A percentile compares a stretch with the other conserved stretches of the same genome.
phyloP scores from a whole-genome alignment of 2,888 invertebrate genomes.

The Polyommatus icarus region DNA sequence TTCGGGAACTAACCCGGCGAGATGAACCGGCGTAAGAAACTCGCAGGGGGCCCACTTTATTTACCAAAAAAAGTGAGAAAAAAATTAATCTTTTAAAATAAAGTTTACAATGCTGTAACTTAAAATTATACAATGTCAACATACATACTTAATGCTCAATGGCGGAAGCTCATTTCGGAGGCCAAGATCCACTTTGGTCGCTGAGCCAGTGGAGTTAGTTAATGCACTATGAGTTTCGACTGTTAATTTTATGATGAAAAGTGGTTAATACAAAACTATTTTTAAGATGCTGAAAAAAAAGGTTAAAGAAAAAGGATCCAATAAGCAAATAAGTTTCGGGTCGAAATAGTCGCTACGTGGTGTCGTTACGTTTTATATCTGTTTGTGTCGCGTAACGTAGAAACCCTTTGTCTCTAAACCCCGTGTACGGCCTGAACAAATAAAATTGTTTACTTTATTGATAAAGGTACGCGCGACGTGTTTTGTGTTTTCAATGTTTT shows the following conservation, averaged over 20 bases:
- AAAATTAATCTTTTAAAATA: too few species aligned
- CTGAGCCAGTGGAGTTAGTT: too few species aligned
- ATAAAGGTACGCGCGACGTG: not conserved
- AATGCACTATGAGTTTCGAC: too few species aligned
- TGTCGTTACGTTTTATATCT: slow-evolving; percentile 7
- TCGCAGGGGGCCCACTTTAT: too few species aligned
- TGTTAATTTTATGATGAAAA: not conserved
- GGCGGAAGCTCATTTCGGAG: too few species aligned
- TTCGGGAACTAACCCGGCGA: too few species aligned
- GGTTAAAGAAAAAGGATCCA: not conserved
- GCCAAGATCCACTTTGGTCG: too few species aligned
- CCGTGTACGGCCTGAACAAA: not conserved
- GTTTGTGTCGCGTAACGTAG: not conserved
- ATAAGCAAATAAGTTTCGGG: not conserved
- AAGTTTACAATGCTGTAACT: too few species aligned
- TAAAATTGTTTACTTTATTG: slow-evolving; percentile 1
- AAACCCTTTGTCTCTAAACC: not conserved
- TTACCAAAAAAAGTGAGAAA: too few species aligned
- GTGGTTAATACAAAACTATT: not conserved
- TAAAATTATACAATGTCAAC: too few species aligned
- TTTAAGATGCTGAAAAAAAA: not conserved
- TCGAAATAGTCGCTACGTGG: slow-evolving; percentile 1
- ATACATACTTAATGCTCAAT: too few species aligned
- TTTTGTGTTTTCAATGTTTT: not conserved
- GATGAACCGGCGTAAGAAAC: too few species aligned